Base-by-base conservation (phyloP, 2,113 vertebrate species). In the Sciurus niger region DNA sequence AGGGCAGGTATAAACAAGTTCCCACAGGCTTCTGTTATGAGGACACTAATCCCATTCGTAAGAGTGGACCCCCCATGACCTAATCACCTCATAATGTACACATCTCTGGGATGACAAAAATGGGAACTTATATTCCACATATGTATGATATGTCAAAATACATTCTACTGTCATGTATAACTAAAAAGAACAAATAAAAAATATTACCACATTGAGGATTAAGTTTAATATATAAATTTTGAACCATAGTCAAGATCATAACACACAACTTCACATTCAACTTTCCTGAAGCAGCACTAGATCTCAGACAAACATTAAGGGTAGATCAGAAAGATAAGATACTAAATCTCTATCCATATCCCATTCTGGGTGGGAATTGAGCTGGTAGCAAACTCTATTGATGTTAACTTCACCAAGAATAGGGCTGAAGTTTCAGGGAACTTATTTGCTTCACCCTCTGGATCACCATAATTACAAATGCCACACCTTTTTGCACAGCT, bases 251-350 rank as follows among this genome's bases (percentile, higher is more conserved):
- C 20, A 53, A 60, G 8, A 48, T 22, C 73, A 40, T 20, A 60
- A 11, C 4, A 93, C 16, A 16, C 60, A 93, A 77, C 37, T 53
- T 85, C 40, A 86, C 55, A 95, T 68, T 25, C 74, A 92, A 11
- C 3, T 95, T 84, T 83, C 37, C 37, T 65, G 43, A 83, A 24
- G 40, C 8, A 79, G 6, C 34, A 34, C 18, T 73, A 73, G 8
- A 89, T 53, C 20, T 89, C n/a, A 95, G 28, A 79, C 2, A 48
- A 9, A 63, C 40, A 86, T 78, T 89, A 93, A 92, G 28, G 51
- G 70, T 88, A 77, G 18, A 97, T 67, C 14, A 73, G 12, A 94
- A 85, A 73, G 40, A 1, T 72, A 32, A 89, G 20, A 60, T 55
- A 40, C 53, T 83, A 83, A 95, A 92, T 51, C 14, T 68, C 8